Base-by-base conservation (phyloP, 2,797 vertebrate genomes). In the Carcharodon carcharias region DNA sequence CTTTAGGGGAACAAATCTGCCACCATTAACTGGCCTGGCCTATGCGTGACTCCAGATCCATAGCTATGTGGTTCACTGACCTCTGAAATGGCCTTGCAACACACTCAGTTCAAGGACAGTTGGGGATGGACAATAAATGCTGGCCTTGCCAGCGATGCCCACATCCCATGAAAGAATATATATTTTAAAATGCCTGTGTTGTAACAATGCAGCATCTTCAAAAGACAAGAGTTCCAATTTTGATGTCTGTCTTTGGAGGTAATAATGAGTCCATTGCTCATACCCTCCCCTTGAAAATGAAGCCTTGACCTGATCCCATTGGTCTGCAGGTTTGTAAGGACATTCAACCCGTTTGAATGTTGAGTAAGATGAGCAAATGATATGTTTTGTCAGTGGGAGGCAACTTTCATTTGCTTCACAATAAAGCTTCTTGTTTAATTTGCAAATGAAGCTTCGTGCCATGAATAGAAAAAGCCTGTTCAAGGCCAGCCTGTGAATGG, bases 341-440 rank as follows among this genome's bases (percentile, higher is more conserved):
- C 16, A 23, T 45, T 67, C 40, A 18, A 67, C 18, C 67, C 63
- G 28, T 94, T 45, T 45, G 92, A 94, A 45, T 45, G 21, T 94
- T 45, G 40, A 94, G 61, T 94, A 67, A 94, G 92, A 94, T 67
- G 40, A 94, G n/a, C 63, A 94, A 94, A 67, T 67, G 21, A 94
- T 94, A 94, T 94, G 92, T 94, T 94, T 94, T 94, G 92, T 67
- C 63, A 67, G 92, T 94, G 63, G 91, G 91, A 65, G 61, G 61
- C 28, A 35, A n/a, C 61, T n/a, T 67, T 67, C 63, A 69, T 94
- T 94, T 94, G 6, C 63, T 50, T 63, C 92, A 94, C 92, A 94
- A 63, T 94, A 67, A 94, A 94, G 92, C 92, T 94, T 69, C 92
- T 94, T 94, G 92, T 94, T 94, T 69, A 45, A 67, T 67, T 94